Base-by-base conservation (phyloP, 2,113 vertebrate genomes). In the Scortum barcoo region DNA sequence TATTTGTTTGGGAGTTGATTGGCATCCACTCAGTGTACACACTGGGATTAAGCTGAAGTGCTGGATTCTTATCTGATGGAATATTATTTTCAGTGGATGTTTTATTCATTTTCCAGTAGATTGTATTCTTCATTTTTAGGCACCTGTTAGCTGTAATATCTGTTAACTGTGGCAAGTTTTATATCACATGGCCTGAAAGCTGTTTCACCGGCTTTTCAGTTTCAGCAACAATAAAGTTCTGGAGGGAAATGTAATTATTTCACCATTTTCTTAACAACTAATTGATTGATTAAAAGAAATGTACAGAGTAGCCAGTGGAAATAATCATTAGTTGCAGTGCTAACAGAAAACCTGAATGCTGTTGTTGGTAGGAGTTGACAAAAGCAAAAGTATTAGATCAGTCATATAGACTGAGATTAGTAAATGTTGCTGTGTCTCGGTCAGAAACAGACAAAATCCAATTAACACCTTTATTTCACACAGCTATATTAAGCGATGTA, bases 401-500 rank as follows among this genome's bases (percentile, higher is more conserved):
- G 22, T 58, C 26, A 42, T 51, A 30, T 44, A 11, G 9, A 28
- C 24, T 22, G 24, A 56, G 33, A 48, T 53, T 22, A 24, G 14
- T 33, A 48, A 67, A 46, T 53, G 2, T 53, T 71, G 26, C 73
- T 68, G 17, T 48, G 22, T 57, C 24, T 65, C 8, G 7, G 58
- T 75, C 48, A 81, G 24, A 76, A 76, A 48, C 38, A 70, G 54
- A 67, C 26, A 73, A 65, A 80, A 72, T 76, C 61, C 19, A 84
- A 83, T 70, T 75, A 87, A 57, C 80, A 87, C 85, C 38, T 90
- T 9, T 7, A 26, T 82, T 78, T 83, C 70, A 38, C 67, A 70
- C 50, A 9, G 50, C 77, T 85, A 48, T 79, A 56, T 69, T 69
- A 78, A 87, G 36, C 48, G 26, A 3, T 82, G 66, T 61, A 12